Evolutionary conservation across 2,113 vertebrate genomes (phyloP), one percentile per base, ranked within the genome.

Genomic region (Hippocampus zosterae): DNA sequence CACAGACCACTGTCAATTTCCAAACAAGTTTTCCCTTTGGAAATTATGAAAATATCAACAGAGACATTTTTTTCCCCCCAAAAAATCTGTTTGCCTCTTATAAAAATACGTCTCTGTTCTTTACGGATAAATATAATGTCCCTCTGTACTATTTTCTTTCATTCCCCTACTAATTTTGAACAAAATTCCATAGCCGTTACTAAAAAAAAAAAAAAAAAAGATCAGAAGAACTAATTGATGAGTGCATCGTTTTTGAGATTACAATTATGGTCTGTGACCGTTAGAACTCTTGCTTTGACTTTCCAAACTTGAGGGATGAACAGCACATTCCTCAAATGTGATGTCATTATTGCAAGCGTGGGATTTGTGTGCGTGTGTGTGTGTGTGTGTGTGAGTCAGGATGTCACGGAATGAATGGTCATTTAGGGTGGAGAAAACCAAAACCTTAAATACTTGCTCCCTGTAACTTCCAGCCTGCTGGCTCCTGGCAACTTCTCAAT

Each of bases 321-420:
- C 68, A 72, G 67, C 69, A 71, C 75, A 73, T 85, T 80, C 76
- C 55, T 84, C 50, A 71, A 75, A 73, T 76, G 81, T 86, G 85
- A 91, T 83, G 85, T 86, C 87, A 88, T 86, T 78, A 82, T 74
- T 75, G 73, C 80, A 74, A 78, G 85, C 64, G 67, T 77, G 74
- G 74, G 85, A 86, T 85, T 83, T 70, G 75, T 82, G 83, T 85
- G 84, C 71, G 65, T 63, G 33, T 37, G 33, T 37, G 33, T 37
- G 33, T 37, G 5, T 37, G 33, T 33, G 60, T 40, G 33, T 21
- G 69, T 78, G 80, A 78, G 74, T 88, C 83, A 84, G 88, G 61
- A 78, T 86, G 80, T 79, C 77, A 18, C 63, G 77, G 86, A 76
- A 84, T 79, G 78, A 83, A 86, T 80, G 81, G 77, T 86, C 80